Base-by-base conservation (phyloP, 2,797 vertebrate species). In the Cuniculus paca region DNA sequence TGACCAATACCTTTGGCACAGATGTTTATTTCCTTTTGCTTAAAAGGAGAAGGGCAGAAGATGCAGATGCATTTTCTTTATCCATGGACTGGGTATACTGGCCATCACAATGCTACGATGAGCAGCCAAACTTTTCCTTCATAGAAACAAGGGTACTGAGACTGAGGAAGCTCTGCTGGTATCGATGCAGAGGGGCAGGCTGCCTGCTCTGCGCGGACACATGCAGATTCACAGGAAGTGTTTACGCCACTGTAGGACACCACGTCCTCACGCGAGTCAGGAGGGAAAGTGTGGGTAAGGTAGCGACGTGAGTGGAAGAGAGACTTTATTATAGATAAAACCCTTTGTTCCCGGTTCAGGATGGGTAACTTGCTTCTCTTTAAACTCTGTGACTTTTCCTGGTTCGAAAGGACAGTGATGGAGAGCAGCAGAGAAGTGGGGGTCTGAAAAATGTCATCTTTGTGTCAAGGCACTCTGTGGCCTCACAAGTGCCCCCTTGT, bases 81-180 rank as follows among this genome's bases (percentile, higher is more conserved):
- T 81, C 93, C 63, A 87, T 11, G 88, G 97, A 87, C 94, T 95
- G 97, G 97, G 96, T 97, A 95, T 96, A 98, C 97, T 98, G 98
- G 98, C 98, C 98, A 88, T 97, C 97, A 94, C 97, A 93, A 95
- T 82, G 98, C 98, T 95, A 98, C 94, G 90, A 3, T 94, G 88
- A 97, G 98, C 98, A 98, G 98, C 98, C 98, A 97, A 74, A 95
- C 98, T 96, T 96, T 98, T 98, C 98, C 98, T 98, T 98, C 98
- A 98, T 98, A 88, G 98, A 98, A 96, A 98, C 72, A 61, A 97
- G 85, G 98, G 97, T 94, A 58, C 95, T 11, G 39, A 95, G 95
- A 97, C 87, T 2, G 14, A 97, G 93, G 97, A 96, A 92, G 96
- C 89, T 94, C 92, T 95, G 97, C 60, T 97, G 93, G 90, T 75